Percentiles rank a stretch among this genome's conserved stretches.
Conservation (phyloP, 2,888 invertebrate species). For the Graphium colonna region DNA sequence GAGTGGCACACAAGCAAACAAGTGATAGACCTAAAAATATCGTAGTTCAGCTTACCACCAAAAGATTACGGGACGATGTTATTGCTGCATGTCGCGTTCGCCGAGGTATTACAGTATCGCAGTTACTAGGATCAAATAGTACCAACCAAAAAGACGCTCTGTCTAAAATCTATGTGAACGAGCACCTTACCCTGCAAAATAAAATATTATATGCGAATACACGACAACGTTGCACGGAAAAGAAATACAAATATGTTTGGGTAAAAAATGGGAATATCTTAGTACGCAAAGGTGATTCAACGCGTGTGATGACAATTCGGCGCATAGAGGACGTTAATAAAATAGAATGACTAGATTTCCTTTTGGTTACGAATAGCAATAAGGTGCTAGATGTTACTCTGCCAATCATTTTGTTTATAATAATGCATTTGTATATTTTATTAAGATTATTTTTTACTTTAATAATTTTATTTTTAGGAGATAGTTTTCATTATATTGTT, state of each 20-base stretch:
- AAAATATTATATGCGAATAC: no score
- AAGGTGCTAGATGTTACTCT: background rate
- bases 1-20: background rate
- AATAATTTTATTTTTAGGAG: no score
- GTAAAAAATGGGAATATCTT: background rate
- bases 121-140: no score
- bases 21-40: background rate
- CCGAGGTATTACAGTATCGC: background rate
- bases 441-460: background rate
- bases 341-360: no score
- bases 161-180: background rate
- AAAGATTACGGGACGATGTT: background rate
- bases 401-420: no score
- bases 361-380: background rate
- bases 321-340: no score
- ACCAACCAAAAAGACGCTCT: background rate
- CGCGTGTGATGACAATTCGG: background rate
- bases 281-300: background rate
- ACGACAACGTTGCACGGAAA: no score
- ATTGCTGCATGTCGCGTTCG: background rate
- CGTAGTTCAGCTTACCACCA: no score
- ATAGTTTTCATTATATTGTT: no score
- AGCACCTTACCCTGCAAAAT: background rate
- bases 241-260: no score
- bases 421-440: background rate